Evolutionary conservation across 2,888 invertebrate species (phyloP), one percentile per base, ranked within the genome.

Genomic region (Cryptops parisi): DNA sequence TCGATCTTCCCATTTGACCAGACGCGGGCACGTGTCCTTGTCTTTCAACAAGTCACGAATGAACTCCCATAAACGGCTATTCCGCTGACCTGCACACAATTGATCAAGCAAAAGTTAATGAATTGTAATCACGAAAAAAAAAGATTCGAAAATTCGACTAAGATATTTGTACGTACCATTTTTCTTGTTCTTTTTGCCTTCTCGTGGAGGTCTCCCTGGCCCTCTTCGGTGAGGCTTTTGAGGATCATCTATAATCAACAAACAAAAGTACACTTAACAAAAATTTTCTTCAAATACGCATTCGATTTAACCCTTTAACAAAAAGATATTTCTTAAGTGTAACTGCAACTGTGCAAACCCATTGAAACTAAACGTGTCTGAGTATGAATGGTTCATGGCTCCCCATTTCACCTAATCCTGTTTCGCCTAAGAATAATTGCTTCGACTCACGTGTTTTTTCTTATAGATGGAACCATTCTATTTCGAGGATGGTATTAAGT

Each of bases 1-100:
- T 63, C 82, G 79, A 66, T 89, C 81, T 67, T 89, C 89, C 89
- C 90, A 90, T 67, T 83, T 81, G 62, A 90, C 87, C 59, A 87
- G 76, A 48, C 79, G 78, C 0, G 88, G 88, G 64, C 85, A 85
- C 59, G 81, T 82, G 56, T 78, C 73, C 2, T 79, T 77, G 65
- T 86, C 80, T 56, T 80, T 75, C 53, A 91, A 72, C 26, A 90
- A 75, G 66, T 88, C 84, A 59, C 85, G 75, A 61, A 90, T 79
- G 68, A 90, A 90, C 68, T 90, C 88, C 76, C 89, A 89, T 39
- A 90, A 65, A 58, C 72, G 64, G 25, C 72, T 71, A 47, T 67
- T 65, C 57, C 70, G 69, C 60, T 69, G 68, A 52, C 67, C 67
- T 67, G 61, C 27, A 56, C 58, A 46, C 17, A 27, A 52, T 2